Evolutionary conservation across 2,888 invertebrate genomes (phyloP).

Genomic region (Cataglyphis altisquamis): DNA sequence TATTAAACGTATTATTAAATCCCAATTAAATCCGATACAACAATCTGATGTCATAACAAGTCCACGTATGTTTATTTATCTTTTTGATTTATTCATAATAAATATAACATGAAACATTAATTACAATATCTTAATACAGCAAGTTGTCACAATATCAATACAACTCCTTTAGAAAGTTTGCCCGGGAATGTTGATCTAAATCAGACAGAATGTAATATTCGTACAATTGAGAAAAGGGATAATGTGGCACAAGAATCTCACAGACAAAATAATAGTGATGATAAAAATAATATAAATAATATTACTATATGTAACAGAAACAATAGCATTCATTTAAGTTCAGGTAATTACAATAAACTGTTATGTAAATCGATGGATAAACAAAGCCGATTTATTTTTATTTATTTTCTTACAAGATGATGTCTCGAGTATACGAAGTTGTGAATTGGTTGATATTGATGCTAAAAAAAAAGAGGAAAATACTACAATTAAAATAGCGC

Average conservation of each 20-base stretch:
- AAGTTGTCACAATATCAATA: slow-evolving; percentile 77
- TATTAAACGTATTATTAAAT: slow-evolving; percentile 78
- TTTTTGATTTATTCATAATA: not conserved
- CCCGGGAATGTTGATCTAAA: slow-evolving; percentile 72
- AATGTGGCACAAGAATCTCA: slow-evolving; percentile 9
- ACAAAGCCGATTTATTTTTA: not conserved
- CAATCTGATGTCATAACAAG: slow-evolving; percentile 64
- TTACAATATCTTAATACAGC: slow-evolving; percentile 37
- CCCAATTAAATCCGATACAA: slow-evolving; percentile 59
- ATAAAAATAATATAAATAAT: slow-evolving; percentile 18
- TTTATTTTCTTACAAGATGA: slow-evolving; percentile 22
- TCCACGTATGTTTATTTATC: slow-evolving; percentile 51
- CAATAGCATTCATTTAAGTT: slow-evolving; percentile 3
- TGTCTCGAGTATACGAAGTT: slow-evolving; percentile 31
- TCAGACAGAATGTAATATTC: not conserved
- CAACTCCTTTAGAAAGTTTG: slow-evolving; percentile 82
- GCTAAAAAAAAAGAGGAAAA: slow-evolving; percentile 41
- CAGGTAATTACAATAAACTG: slow-evolving; percentile 4
- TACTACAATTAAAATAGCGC: not conserved
- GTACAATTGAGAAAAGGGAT: slow-evolving; percentile 40
- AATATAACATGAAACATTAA: not conserved
- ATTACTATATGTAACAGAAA: not conserved
- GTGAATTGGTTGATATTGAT: slow-evolving; percentile 48
- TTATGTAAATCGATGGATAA: not conserved
- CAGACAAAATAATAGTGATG: slow-evolving; percentile 24